Conservation (phyloP, 2,113 vertebrate species). For the Rhinopithecus roxellana region DNA sequence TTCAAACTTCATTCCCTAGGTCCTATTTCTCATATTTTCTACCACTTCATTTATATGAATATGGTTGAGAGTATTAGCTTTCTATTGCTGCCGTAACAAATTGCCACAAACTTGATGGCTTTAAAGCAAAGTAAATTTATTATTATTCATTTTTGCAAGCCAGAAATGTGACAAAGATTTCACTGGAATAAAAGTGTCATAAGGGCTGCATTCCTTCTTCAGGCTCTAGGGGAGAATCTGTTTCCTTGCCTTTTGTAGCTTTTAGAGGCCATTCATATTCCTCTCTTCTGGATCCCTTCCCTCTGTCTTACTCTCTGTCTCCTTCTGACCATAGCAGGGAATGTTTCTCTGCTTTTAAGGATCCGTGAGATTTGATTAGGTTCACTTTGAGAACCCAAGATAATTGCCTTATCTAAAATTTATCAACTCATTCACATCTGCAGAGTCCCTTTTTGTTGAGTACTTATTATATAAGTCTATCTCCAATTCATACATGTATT, state of each 20-base stretch:
- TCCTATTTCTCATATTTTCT: neutral
- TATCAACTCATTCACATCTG: neutral
- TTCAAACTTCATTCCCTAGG: neutral
- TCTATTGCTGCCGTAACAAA: neutral
- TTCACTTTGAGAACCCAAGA: neutral
- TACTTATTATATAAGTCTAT: neutral
- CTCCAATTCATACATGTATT: neutral
- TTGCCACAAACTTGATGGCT: neutral
- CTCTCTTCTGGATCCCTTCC: rapidly evolving
- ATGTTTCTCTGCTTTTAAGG: neutral
- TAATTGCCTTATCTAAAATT: neutral
- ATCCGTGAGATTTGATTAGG: neutral
- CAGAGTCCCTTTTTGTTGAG: neutral
- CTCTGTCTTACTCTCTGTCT: neutral
- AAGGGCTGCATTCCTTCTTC: neutral
- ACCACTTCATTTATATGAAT: neutral
- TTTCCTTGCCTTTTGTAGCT: neutral
- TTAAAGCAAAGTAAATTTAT: neutral
- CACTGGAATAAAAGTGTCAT: neutral
- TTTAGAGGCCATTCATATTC: neutral
- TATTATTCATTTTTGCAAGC: neutral
- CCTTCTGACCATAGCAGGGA: neutral
- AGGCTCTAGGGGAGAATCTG: neutral
- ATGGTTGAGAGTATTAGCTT: neutral
- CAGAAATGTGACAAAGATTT: neutral